A percentile compares a stretch with the other conserved stretches of the same genome.
Conservation (phyloP, 2,888 invertebrate genomes). For the Lasiommata megera region DNA sequence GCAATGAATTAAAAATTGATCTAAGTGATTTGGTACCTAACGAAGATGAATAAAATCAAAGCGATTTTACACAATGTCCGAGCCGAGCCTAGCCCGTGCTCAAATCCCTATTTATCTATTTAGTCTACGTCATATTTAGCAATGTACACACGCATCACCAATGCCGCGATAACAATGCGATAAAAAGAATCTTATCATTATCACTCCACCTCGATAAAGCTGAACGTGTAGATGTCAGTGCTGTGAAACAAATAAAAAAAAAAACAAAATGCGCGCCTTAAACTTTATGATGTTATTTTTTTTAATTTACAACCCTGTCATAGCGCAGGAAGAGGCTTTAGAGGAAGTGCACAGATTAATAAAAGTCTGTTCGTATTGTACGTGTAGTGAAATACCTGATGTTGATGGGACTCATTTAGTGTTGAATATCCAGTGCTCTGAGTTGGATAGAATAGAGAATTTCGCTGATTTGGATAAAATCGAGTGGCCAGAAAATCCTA, state of each 20-base stretch:
- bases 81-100: conserved; percentile 14
- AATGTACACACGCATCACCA: conserved; percentile 58
- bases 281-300: conserved; percentile 50
- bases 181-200: conserved; percentile 73
- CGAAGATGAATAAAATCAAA: neutral
- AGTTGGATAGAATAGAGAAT: conserved; percentile 59
- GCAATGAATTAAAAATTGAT: neutral
- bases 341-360: conserved; percentile 49
- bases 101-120: conserved; percentile 45
- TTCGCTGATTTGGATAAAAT: conserved; percentile 69
- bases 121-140: conserved; percentile 66
- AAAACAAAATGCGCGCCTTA: conserved; percentile 58
- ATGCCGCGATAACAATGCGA: conserved; percentile 61
- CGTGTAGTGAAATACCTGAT: conserved; percentile 73
- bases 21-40: neutral
- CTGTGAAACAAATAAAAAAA: conserved; percentile 35
- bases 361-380: conserved; percentile 66
- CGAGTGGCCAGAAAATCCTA: conserved; percentile 68
- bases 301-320: conserved; percentile 49
- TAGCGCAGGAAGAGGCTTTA: conserved; percentile 51
- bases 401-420: conserved; percentile 64
- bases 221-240: conserved; percentile 50
- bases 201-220: conserved; percentile 63
- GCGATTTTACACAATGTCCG: conserved; percentile 6
- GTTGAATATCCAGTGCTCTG: conserved; percentile 70